Evolutionary conservation across 2,797 vertebrate species (phyloP), one percentile per base, ranked within the genome.

Genomic region (Argyrosomus regius): DNA sequence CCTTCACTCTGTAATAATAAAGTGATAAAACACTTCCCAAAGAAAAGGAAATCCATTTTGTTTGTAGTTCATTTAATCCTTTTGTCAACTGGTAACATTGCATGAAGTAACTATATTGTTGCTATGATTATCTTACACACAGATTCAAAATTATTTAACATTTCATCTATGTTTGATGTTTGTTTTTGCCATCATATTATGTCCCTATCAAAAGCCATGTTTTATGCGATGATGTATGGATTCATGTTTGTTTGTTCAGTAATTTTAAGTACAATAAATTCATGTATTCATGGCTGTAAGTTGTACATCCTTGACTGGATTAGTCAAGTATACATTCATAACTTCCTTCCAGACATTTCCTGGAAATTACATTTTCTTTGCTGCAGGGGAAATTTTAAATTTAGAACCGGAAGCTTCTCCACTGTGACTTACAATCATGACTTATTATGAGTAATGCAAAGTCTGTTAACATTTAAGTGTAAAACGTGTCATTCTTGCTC

Each of bases 191-290:
- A 12, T 61, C 52, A 45, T 58, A 28, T 61, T 41, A 35, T 24
- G 22, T 58, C 3, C 6, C 4, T 4, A 13, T 53, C 3, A 64
- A 69, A 60, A 59, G 11, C 45, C 16, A 22, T 28, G 14, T 53
- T 43, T 41, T 41, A 13, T 67, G 56, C 62, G 41, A 31, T 35
- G 59, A 57, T 63, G 6, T 61, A 3, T 61, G 4, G 4, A 31
- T 22, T 43, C 12, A 12, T 53, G 24, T 35, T 26, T 58, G 11
- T 52, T 12, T 6, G 39, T 60, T 61, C 63, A 6, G 46, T 63
- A 0, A 53, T 64, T 75, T 70, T 56, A 53, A 39, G 3, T 53
- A 0, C 52, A 81, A 78, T 77, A 72, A 77, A 86, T 64, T 0
- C 0, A 60, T 75, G 17, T 26, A 28, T 39, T 79, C 17, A 28